Base-by-base conservation (phyloP, 2,888 invertebrate genomes). In the Phorcus lineatus region DNA sequence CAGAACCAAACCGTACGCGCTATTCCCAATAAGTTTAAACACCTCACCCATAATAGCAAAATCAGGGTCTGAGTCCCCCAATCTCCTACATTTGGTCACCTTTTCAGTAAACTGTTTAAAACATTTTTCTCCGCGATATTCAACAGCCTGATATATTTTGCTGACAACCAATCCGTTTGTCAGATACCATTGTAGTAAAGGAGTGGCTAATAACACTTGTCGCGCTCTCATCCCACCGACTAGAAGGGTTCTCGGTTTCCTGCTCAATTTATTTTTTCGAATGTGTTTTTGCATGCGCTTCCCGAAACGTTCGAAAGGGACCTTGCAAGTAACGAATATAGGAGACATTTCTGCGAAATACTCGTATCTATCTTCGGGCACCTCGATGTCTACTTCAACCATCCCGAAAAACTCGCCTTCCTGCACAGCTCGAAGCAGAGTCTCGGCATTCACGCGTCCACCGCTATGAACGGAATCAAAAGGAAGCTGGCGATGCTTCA, bases 331-430 rank as follows among this genome's bases (percentile, higher is more conserved):
- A 11, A 22, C 74, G 47, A 74, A 74, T 22, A 74, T 19, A 16
- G 74, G 74, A n/a, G 19, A 47, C 74, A 74, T 74, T 52, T 74
- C 74, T 0, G 74, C 74, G 11, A 74, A 74, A 22, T 74, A 47
- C 17, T 74, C 74, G 22, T 74, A 74, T 11, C 13, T 19, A 7
- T 74, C 17, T 13, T 9, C 19, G 16, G 74, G 74, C 11, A 74
- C 74, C 4, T 74, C n/a, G 9, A 74, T 74, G 40, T 74, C 74
- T n/a, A 74, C 74, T 74, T 74, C 74, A 11, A 74, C 40, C 74
- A 74, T 74, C 16, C 74, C 74, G 19, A 74, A 47, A 40, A 52
- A 52, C n/a, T 13, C 19, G 9, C 22, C 74, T 22, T 40, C n/a
- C 17, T n/a, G 7, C 19, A 74, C 74, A 22, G 74, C 31, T 40